Conservation (phyloP, 2,797 vertebrate species). For the Argya squamiceps region DNA sequence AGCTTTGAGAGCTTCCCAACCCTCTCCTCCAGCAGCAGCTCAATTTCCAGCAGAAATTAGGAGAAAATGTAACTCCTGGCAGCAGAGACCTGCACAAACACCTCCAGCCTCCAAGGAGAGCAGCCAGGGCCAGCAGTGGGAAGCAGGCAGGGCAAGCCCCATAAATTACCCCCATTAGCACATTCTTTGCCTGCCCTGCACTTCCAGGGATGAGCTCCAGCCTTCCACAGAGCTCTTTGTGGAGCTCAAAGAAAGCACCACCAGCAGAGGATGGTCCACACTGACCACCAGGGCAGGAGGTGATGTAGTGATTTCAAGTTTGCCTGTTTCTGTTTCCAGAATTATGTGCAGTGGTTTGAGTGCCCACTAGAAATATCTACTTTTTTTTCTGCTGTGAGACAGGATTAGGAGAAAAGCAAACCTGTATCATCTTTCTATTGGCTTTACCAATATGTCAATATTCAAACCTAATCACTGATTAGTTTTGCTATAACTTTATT, state of each 20-base stretch:
- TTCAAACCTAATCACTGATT: neutral
- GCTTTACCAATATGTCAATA: neutral
- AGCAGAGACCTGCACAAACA: neutral
- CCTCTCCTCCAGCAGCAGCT: neutral
- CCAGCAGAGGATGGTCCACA: neutral
- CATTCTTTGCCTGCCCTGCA: neutral
- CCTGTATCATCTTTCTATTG: neutral
- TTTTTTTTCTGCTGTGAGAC: neutral
- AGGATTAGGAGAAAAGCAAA: neutral
- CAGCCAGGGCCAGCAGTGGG: neutral
- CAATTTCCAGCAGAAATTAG: neutral
- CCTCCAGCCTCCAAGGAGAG: neutral
- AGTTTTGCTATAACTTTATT: neutral
- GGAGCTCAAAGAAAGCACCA: rapidly evolving
- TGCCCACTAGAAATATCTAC: neutral
- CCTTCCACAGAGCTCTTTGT: neutral
- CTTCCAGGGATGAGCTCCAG: neutral
- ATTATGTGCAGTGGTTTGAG: neutral
- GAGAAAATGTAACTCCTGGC: rapidly evolving
- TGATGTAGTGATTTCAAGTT: neutral
- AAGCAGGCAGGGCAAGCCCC: neutral
- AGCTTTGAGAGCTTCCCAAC: neutral
- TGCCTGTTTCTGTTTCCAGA: neutral
- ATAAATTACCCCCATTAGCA: neutral
- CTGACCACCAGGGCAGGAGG: neutral